Conservation (phyloP, 2,888 invertebrate genomes). For the Dicyrtoma fusca region DNA sequence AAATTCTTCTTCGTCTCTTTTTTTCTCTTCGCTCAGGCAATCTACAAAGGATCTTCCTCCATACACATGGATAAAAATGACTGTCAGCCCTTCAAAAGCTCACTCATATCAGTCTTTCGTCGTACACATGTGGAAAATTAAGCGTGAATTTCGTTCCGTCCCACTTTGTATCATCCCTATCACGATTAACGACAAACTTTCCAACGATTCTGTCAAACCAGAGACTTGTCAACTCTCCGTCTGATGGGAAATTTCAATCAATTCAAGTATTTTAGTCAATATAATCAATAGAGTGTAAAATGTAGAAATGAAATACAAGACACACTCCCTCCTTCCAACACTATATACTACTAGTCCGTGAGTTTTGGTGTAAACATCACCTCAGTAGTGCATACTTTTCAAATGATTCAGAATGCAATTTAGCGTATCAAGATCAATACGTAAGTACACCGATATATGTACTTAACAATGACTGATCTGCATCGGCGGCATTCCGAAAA, state of each 20-base stretch:
- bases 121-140: conserved; percentile 7
- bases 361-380: too few species aligned
- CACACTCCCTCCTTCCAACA: too few species aligned
- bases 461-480: too few species aligned
- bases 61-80: neutral
- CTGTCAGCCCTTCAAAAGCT: neutral
- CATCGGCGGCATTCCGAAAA: too few species aligned
- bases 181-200: conserved; percentile 19
- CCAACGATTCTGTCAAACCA: conserved; percentile 21
- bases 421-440: too few species aligned
- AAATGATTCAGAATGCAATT: too few species aligned
- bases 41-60: neutral
- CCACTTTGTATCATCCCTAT: conserved; percentile 10
- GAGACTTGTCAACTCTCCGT: conserved; percentile 21
- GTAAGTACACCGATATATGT: too few species aligned
- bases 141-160: conserved; percentile 8
- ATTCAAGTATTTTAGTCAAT: neutral
- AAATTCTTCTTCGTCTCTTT: neutral
- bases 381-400: too few species aligned
- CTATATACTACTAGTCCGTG: too few species aligned
- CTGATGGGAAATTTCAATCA: conserved; percentile 17
- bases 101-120: neutral
- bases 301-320: too few species aligned
- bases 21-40: neutral
- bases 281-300: too few species aligned